Evolutionary conservation across 1,140 invertebrate genomes (phyloP).

Genomic region (Telenomus remus): DNA sequence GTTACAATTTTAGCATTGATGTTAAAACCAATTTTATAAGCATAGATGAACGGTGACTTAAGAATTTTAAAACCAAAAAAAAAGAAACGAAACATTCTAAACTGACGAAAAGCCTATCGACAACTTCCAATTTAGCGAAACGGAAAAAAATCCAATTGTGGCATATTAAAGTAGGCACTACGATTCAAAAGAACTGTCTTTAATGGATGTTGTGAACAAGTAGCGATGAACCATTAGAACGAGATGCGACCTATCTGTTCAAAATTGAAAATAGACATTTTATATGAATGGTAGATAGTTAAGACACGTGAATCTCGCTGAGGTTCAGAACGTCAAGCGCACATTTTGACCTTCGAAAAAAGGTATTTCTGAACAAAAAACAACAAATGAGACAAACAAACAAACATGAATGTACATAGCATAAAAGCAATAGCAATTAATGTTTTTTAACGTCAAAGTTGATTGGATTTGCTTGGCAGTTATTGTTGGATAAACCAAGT

Average conservation of each 20-base stretch:
- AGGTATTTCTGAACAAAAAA: conserved; percentile 26
- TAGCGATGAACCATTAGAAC: conserved; percentile 29
- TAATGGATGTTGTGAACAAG: conserved; percentile 36
- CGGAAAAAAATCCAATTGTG: not conserved
- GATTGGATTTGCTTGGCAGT: conserved; percentile 29
- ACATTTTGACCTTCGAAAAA: conserved; percentile 37
- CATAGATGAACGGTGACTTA: conserved; percentile 31
- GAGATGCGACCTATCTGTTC: conserved; percentile 27
- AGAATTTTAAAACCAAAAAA: not conserved
- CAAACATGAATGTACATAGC: conserved; percentile 41
- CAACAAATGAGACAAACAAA: not conserved
- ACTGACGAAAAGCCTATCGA: not conserved
- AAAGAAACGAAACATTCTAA: conserved; percentile 1
- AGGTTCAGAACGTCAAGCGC: conserved; percentile 46
- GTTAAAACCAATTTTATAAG: conserved; percentile 36
- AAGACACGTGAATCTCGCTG: conserved; percentile 49
- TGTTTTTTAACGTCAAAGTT: conserved; percentile 26
- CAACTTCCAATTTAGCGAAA: not conserved
- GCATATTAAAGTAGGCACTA: conserved; percentile 33
- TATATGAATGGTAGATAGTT: conserved; percentile 41
- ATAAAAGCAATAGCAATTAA: conserved; percentile 40
- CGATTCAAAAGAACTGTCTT: conserved; percentile 36
- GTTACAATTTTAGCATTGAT: too few species aligned
- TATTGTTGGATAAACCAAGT: conserved; percentile 30
- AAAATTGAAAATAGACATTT: conserved; percentile 29